Evolutionary conservation across 2,888 invertebrate genomes (phyloP).

Genomic region (Conomelus anceps): DNA sequence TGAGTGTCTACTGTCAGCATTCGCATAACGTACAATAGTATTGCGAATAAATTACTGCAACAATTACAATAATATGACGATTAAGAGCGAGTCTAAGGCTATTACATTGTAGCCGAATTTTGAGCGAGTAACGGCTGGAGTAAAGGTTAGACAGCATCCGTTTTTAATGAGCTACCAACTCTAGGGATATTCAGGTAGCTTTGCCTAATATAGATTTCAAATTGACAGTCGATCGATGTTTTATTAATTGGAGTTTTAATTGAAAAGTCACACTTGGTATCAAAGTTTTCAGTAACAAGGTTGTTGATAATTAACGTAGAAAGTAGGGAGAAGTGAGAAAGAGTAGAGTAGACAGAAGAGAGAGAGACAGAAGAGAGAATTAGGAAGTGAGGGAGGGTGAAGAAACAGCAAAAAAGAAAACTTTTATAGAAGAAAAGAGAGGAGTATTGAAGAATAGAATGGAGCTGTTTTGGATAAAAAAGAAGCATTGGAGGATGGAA

Average conservation of each 20-base stretch:
- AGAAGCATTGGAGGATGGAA: background rate
- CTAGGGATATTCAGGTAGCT: background rate
- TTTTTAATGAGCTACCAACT: background rate
- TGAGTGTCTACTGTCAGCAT: background rate
- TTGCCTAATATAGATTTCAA: background rate
- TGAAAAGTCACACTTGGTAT: background rate
- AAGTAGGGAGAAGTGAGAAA: background rate
- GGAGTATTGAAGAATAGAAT: background rate
- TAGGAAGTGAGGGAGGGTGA: too few relatives aligned
- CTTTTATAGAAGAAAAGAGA: background rate
- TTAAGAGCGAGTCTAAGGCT: background rate
- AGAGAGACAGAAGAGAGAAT: background rate
- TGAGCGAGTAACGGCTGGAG: too few relatives aligned
- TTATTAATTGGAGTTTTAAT: background rate
- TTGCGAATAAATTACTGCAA: background rate
- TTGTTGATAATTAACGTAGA: too few relatives aligned
- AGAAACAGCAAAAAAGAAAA: too few relatives aligned
- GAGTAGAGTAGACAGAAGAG: background rate
- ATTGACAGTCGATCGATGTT: background rate
- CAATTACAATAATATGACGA: background rate
- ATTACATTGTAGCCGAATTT: background rate
- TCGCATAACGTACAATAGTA: background rate
- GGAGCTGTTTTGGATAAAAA: background rate
- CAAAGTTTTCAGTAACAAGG: background rate
- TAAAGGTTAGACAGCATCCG: background rate